Evolutionary conservation across 2,113 vertebrate genomes (phyloP), one percentile per base, ranked within the genome.

Genomic region (Jacana jacana): DNA sequence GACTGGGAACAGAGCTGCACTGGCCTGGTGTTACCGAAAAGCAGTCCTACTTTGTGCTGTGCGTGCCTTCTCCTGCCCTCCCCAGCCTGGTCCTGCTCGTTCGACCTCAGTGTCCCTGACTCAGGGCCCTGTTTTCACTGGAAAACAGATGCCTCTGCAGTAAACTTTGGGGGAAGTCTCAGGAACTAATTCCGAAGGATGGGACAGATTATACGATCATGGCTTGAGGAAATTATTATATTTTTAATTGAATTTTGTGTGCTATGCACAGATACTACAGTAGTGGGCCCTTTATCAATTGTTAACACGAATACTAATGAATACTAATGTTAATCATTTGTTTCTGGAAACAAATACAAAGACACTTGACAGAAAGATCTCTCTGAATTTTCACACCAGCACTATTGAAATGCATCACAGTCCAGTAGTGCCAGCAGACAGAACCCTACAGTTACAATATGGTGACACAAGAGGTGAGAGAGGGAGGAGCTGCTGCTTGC

Each of bases 191-290:
- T 90, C 11, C 28, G 76, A 64, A 72, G 96, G 72, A 81, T 86
- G 76, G 91, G 49, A 12, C 89, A 93, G 90, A 96, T 95, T 91
- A 72, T 48, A 33, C 18, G 90, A 96, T 91, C 90, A 75, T 94
- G 85, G 94, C 95, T 91, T 78, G 95, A 95, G 95, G 96, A 96
- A 97, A 95, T 95, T 91, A 94, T 94, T 96, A 91, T 94, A 95
- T 96, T 96, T 97, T 97, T 96, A 97, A 97, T 94, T 97, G 90
- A 96, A 93, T 97, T 95, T 90, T 37, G 82, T 93, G 95, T 93
- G 91, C 90, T 93, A 4, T 75, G 93, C 81, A 39, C 69, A 93
- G 96, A 96, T 95, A 93, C 77, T 91, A 93, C 93, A 86, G 95
- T 93, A 91, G 93, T 83, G 88, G 88, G 93, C 51, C 88, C 82